Conservation (phyloP, 1,140 invertebrate genomes). For the Listronotus oregonensis region DNA sequence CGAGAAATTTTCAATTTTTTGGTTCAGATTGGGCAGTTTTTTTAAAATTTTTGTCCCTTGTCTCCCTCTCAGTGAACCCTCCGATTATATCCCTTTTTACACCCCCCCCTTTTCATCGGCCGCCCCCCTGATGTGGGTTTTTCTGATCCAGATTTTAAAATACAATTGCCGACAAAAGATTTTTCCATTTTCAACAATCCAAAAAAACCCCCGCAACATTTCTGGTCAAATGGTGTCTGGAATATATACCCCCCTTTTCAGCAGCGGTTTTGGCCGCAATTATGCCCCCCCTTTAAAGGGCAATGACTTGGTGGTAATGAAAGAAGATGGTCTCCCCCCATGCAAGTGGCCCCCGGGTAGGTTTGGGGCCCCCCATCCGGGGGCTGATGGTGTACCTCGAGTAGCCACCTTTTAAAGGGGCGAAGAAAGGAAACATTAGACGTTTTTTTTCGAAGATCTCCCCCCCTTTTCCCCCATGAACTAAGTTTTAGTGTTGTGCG, state of each 20-base stretch:
- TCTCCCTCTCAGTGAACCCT: too few relatives aligned
- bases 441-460: not conserved
- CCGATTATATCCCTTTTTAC: not conserved
- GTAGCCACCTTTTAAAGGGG: slow-evolving; percentile 1
- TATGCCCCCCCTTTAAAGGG: not conserved
- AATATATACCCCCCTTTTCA: not conserved
- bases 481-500: too few relatives aligned
- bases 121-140: not conserved
- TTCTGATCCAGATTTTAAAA: not conserved
- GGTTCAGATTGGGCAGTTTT: too few relatives aligned
- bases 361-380: too few relatives aligned
- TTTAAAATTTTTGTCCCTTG: too few relatives aligned
- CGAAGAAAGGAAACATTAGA: not conserved
- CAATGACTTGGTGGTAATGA: slow-evolving; percentile 3
- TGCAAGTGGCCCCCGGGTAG: too few relatives aligned
- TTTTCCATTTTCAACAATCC: not conserved
- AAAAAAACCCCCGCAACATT: slow-evolving; percentile 2
- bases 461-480: too few relatives aligned
- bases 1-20: too few relatives aligned
- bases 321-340: too few relatives aligned
- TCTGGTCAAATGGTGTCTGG: slow-evolving; percentile 1
- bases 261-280: not conserved
- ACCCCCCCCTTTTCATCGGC: not conserved
- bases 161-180: not conserved
- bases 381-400: too few relatives aligned